phyloP scores from a whole-genome alignment of 2,888 invertebrate species.

The Lathronympha strigana region DNA sequence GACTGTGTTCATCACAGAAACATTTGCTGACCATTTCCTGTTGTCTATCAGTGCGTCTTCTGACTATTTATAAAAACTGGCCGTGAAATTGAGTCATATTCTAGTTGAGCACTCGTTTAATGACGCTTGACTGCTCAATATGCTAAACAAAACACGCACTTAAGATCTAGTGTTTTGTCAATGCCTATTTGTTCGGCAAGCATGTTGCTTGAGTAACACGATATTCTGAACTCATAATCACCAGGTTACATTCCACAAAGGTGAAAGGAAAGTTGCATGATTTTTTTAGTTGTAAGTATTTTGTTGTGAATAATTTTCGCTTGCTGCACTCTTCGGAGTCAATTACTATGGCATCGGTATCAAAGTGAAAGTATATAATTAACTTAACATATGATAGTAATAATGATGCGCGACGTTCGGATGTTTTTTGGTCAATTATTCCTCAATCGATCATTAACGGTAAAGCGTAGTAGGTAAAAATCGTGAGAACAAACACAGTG shows the following conservation, averaged over 20 bases:
- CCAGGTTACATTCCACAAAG: slow-evolving; percentile 65
- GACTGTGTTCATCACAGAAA: slow-evolving; percentile 46
- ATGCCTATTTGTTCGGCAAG: slow-evolving; percentile 10
- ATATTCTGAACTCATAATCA: slow-evolving; percentile 70
- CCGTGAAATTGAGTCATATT: slow-evolving; percentile 33
- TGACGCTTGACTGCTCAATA: slow-evolving; percentile 27
- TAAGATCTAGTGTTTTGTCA: slow-evolving; percentile 28
- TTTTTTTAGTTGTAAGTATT: slow-evolving; percentile 69
- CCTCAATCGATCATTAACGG: slow-evolving; percentile 44
- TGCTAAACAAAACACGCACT: slow-evolving; percentile 18
- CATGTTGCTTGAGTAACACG: slow-evolving; percentile 48
- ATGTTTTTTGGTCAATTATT: slow-evolving; percentile 45
- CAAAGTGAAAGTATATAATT: slow-evolving; percentile 75
- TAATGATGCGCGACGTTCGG: slow-evolving; percentile 47
- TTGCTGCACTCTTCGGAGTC: slow-evolving; percentile 61
- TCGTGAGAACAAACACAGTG: slow-evolving; percentile 62
- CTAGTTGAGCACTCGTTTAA: slow-evolving; percentile 27
- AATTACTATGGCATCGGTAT: slow-evolving; percentile 70
- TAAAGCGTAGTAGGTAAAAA: slow-evolving; percentile 51
- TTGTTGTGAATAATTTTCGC: slow-evolving; percentile 70
- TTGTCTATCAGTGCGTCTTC: slow-evolving; percentile 25
- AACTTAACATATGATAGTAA: slow-evolving; percentile 48
- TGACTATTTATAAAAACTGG: slow-evolving; percentile 21
- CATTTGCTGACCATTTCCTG: slow-evolving; percentile 53
- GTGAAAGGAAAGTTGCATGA: slow-evolving; percentile 69